A percentile compares a stretch with the other conserved stretches of the same genome.
phyloP scores from a whole-genome alignment of 2,113 vertebrate genomes.

The Ptilonorhynchus violaceus region DNA sequence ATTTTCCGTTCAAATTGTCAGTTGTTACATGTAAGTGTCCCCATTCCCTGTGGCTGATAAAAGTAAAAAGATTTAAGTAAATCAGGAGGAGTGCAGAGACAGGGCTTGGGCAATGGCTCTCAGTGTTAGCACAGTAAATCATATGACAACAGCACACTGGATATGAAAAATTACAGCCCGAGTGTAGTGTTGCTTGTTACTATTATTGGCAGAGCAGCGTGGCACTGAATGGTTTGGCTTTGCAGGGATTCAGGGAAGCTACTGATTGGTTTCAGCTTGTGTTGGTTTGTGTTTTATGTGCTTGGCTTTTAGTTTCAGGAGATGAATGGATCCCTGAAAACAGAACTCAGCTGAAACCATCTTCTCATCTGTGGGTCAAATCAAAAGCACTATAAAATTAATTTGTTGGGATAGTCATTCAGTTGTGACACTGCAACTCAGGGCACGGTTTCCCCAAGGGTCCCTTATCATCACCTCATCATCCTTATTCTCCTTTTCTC shows the following conservation, averaged over 20 bases:
- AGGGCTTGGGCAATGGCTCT: constrained; percentile 38
- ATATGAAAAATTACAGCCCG: constrained; percentile 67
- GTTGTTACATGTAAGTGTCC: constrained; percentile 81
- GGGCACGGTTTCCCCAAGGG: not conserved
- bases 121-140: constrained; percentile 47
- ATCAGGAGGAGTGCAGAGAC: constrained; percentile 68
- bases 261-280: constrained; percentile 37
- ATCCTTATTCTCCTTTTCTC: not conserved
- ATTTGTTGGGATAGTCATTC: not conserved
- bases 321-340: constrained; percentile 12
- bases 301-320: constrained; percentile 5
- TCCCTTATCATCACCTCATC: not conserved
- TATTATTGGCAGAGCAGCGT: constrained; percentile 57
- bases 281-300: constrained; percentile 36
- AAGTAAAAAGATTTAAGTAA: constrained; percentile 79
- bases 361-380: not conserved
- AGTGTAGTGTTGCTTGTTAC: constrained; percentile 62
- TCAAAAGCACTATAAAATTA: not conserved
- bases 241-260: constrained; percentile 20
- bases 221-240: constrained; percentile 19
- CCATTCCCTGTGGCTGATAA: constrained; percentile 75
- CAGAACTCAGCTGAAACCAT: not conserved
- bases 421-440: not conserved
- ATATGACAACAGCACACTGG: constrained; percentile 60
- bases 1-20: constrained; percentile 81